These are phyloP conservation scores for Lepidotrigona ventralis DNA, from an alignment of 1,140 invertebrate genomes.

Conservation along the genomic window DNA sequence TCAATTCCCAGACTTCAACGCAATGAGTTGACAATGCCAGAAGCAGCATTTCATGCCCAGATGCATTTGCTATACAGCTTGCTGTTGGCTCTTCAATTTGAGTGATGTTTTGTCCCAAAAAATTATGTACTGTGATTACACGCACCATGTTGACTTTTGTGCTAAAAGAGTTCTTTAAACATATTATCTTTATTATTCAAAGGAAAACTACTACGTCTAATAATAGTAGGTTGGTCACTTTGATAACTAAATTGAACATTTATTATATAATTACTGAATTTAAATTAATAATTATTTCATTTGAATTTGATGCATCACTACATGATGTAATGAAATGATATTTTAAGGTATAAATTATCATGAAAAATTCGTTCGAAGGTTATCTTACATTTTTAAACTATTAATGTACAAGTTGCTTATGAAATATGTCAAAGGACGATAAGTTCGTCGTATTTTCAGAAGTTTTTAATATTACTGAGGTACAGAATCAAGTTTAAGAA, in stretches of 20 bases:
- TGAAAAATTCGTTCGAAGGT: constrained; percentile 29
- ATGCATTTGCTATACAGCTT: constrained; percentile 79
- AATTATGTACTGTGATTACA: constrained; percentile 86
- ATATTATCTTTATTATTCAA: constrained; percentile 12
- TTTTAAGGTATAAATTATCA: not conserved
- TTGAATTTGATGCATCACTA: not conserved
- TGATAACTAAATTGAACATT: not conserved
- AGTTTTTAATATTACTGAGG: not conserved
- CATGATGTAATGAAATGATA: not conserved
- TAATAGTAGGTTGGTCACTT: not conserved
- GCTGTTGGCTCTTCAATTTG: constrained; percentile 85
- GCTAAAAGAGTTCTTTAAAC: constrained; percentile 3
- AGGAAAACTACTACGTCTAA: not conserved
- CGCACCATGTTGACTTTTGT: constrained; percentile 82
- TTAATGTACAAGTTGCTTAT: not conserved
- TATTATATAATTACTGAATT: not conserved
- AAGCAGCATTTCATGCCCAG: constrained; percentile 79
- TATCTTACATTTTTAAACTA: constrained; percentile 29
- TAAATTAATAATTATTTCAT: not conserved
- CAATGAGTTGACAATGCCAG: constrained; percentile 83
- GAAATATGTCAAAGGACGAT: not conserved
- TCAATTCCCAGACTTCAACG: constrained; percentile 83
- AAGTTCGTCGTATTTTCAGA: constrained; percentile 17
- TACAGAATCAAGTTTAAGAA: not conserved
- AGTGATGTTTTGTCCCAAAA: constrained; percentile 83